Evolutionary conservation across 1,140 invertebrate genomes (phyloP).

Genomic region (Coptotermes formosanus): DNA sequence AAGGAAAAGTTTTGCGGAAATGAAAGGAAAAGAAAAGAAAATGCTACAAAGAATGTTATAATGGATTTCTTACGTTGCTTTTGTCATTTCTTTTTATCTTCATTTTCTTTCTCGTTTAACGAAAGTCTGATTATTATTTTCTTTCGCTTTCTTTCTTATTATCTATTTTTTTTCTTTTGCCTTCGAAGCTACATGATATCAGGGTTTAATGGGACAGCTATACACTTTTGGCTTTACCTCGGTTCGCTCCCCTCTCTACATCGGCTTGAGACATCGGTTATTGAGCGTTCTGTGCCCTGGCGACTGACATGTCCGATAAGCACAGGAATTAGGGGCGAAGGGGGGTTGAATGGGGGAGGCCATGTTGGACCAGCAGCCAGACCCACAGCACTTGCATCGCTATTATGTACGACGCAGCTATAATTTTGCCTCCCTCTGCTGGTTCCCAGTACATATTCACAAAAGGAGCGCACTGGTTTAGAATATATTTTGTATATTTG

Average conservation of each 20-base stretch:
- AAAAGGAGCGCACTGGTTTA: no score
- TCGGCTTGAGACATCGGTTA: neutral
- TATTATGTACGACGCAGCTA: neutral
- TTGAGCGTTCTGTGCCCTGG: neutral
- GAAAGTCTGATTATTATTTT: constrained; percentile 6
- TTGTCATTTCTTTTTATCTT: neutral
- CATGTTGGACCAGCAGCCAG: neutral
- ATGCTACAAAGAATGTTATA: constrained; percentile 8
- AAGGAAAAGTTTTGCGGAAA: constrained; percentile 15
- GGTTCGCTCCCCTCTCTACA: neutral
- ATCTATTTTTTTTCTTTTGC: neutral
- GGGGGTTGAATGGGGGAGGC: no score
- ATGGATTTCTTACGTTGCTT: neutral
- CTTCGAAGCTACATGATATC: constrained; percentile 1
- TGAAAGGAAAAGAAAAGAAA: constrained; percentile 1
- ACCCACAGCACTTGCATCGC: neutral
- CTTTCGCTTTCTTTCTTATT: neutral
- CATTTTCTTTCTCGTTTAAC: neutral
- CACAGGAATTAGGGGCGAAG: neutral
- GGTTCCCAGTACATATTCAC: no score
- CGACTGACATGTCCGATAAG: constrained; percentile 13
- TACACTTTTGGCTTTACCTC: constrained; percentile 13
- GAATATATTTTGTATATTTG: no score
- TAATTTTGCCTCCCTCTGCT: no score
- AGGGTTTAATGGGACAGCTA: neutral